Base-by-base conservation (phyloP, 2,888 invertebrate genomes). In the Epinotia ramella region DNA sequence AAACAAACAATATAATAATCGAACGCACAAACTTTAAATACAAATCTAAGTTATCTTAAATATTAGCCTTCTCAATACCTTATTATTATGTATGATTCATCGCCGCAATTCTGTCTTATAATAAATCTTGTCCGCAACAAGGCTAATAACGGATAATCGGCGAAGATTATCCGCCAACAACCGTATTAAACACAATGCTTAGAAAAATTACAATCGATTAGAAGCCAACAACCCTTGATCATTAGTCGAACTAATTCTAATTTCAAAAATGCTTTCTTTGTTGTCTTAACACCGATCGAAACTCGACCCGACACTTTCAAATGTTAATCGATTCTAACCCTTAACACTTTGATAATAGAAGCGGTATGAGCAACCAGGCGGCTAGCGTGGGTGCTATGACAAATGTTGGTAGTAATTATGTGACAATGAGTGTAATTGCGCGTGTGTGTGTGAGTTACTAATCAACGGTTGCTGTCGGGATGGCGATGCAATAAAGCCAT, bases 371-470 rank as follows among this genome's bases (percentile, higher is more conserved):
- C 79, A 82, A 83, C 80, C 81, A 77, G 80, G 46, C 57, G 77
- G 79, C 79, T 79, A 83, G 89, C 88, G 90, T 91, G 89, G 91
- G 90, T 89, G 90, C 91, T 90, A 84, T 86, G 88, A 91, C 90
- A 89, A 92, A 89, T 91, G 91, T 89, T 89, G 86, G 83, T 80
- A 83, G 89, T 92, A 92, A 93, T 93, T 91, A 92, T 86, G 88
- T 89, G 91, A 92, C 92, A 93, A 93, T 93, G 90, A 91, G 89
- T 88, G 91, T 91, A 90, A 93, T 93, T 92, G 92, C 80, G 82
- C 62, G 73, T 78, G 77, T 78, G 79, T 74, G 73, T 70, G 73
- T 71, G 67, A 84, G 85, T 86, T 88, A 86, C 87, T 91, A 91
- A 92, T 92, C 89, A 90, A 88, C 88, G 84, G 86, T 88, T 86